Evolutionary conservation across 1,140 invertebrate genomes (phyloP).

Genomic region (Phortica variegata): DNA sequence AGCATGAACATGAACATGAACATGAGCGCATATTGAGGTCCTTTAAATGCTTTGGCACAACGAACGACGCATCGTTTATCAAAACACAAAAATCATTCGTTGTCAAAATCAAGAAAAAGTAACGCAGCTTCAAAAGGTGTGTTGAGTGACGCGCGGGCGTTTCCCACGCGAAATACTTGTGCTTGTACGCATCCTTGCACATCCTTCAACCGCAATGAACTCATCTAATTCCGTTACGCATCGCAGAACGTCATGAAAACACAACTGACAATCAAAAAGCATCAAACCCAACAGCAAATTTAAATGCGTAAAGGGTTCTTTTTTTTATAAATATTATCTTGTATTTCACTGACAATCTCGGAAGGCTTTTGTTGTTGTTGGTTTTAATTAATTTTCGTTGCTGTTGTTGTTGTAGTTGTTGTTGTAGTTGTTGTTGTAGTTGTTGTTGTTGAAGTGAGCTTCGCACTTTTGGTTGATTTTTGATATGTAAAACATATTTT

Average conservation of each 20-base stretch:
- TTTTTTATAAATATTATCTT: conserved; percentile 40
- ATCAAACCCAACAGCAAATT: conserved; percentile 3
- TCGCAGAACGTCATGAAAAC: too few relatives aligned
- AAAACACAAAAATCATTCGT: conserved; percentile 38
- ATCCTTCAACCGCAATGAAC: conserved; percentile 18
- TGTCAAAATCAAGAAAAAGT: conserved; percentile 16
- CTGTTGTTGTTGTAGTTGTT: conserved; percentile 10
- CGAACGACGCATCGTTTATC: conserved; percentile 35
- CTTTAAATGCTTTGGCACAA: conserved; percentile 27
- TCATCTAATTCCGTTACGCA: conserved; percentile 34
- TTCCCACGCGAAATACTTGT: too few relatives aligned
- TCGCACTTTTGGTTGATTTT: conserved; percentile 10
- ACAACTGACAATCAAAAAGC: too few relatives aligned
- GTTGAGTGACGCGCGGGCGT: too few relatives aligned
- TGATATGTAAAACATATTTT: conserved; percentile 41
- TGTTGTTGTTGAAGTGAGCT: neutral
- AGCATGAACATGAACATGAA: conserved; percentile 35
- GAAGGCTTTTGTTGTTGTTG: too few relatives aligned
- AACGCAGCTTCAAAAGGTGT: neutral
- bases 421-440: neutral
- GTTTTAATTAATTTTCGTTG: conserved; percentile 46
- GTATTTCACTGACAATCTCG: conserved; percentile 34
- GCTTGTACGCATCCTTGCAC: conserved; percentile 1
- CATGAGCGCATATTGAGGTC: too few relatives aligned
- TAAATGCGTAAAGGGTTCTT: too few relatives aligned